phyloP scores from a whole-genome alignment of 2,797 vertebrate genomes.

The Nyctalus aviator region DNA sequence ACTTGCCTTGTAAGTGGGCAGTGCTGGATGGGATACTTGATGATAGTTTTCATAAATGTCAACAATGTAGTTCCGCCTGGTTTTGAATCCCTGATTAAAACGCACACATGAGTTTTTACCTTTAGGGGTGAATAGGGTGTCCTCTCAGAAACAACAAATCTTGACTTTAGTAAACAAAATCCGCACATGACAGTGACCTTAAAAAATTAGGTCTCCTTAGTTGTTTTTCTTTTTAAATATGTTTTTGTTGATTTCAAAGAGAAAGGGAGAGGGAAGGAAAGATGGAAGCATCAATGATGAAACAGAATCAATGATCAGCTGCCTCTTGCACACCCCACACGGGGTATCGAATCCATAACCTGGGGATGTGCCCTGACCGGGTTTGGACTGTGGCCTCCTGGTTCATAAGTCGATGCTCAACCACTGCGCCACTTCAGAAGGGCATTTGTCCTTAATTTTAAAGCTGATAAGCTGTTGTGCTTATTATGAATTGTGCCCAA shows the following conservation, averaged over 20 bases:
- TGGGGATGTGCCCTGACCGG: too few species aligned
- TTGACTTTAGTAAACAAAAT: not conserved
- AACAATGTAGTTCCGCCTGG: not conserved
- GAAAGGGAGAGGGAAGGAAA: too few species aligned
- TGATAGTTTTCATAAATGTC: slow-evolving; percentile 18
- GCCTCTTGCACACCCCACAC: too few species aligned
- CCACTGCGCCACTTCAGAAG: too few species aligned
- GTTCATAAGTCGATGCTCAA: too few species aligned
- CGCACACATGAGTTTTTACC: not conserved
- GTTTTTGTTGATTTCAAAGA: too few species aligned
- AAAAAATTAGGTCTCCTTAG: not conserved
- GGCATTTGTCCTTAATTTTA: not conserved
- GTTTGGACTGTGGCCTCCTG: too few species aligned
- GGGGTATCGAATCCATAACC: too few species aligned
- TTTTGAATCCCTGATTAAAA: not conserved
- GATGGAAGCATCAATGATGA: too few species aligned
- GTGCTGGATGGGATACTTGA: not conserved
- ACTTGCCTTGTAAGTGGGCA: not conserved
- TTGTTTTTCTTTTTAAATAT: too few species aligned
- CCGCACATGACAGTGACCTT: not conserved
- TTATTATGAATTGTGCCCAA: not conserved
- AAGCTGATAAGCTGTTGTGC: not conserved
- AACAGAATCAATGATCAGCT: too few species aligned
- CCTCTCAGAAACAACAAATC: not conserved
- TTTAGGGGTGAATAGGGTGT: not conserved